Conservation (phyloP, 92 coral and sea anemone genomes). For the Montipora capitata region DNA sequence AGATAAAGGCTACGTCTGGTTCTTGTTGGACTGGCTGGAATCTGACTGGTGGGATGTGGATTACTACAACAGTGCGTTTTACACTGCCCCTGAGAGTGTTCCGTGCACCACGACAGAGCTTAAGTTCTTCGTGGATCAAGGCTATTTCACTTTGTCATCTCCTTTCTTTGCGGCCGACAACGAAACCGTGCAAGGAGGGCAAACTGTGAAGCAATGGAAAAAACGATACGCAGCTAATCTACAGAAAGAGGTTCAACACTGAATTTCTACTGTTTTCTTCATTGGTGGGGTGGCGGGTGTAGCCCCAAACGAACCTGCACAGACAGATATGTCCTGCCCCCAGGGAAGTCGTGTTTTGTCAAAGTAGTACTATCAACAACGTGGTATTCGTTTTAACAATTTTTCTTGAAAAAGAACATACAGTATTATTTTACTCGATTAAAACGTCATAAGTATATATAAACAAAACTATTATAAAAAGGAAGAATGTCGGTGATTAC, state of each 20-base stretch:
- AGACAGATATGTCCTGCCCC: too few species aligned
- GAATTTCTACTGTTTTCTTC: too few species aligned
- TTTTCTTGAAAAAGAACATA: too few species aligned
- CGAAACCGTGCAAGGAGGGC: constrained; percentile 72
- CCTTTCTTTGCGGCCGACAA: constrained; percentile 80
- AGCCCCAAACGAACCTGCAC: too few species aligned
- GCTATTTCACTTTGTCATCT: constrained; percentile 81
- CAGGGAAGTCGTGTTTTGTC: too few species aligned
- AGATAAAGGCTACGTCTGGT: constrained; percentile 83
- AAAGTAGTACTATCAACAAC: too few species aligned
- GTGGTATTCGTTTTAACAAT: too few species aligned
- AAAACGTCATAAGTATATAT: too few species aligned
- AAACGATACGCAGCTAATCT: constrained; percentile 50
- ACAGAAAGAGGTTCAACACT: constrained; percentile 40
- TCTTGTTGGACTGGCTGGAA: constrained; percentile 85
- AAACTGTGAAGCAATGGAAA: constrained; percentile 79
- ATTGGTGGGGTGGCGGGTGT: too few species aligned
- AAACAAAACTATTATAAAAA: too few species aligned
- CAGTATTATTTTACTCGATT: too few species aligned
- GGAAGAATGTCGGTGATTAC: too few species aligned
- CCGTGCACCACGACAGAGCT: constrained; percentile 79
- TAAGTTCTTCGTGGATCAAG: constrained; percentile 79
- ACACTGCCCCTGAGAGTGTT: constrained; percentile 77
- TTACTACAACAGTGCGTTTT: constrained; percentile 57
- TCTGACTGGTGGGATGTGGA: constrained; percentile 88